A percentile compares a stretch with the other conserved stretches of the same genome.
phyloP scores from a whole-genome alignment of 1,140 invertebrate genomes.

The Drosophila trapezifrons region DNA sequence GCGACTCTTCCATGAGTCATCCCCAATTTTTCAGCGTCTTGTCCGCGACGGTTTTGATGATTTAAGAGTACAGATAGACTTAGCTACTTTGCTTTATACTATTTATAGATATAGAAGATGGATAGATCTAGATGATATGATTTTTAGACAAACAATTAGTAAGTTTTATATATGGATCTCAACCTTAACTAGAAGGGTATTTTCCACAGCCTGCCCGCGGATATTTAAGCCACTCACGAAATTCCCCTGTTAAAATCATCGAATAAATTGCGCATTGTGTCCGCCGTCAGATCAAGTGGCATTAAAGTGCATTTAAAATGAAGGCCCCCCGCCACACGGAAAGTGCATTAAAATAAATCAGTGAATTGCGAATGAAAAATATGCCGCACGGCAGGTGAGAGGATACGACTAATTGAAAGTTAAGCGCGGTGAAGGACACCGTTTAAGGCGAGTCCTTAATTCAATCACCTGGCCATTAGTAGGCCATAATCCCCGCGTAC shows the following conservation, averaged over 20 bases:
- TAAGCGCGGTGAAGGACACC: constrained; percentile 24
- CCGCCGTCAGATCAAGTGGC: constrained; percentile 61
- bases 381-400: not conserved
- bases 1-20: too few relatives aligned
- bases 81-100: too few relatives aligned
- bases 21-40: too few relatives aligned
- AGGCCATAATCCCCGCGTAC: constrained; percentile 23
- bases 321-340: constrained; percentile 34
- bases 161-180: too few relatives aligned
- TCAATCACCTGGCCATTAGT: constrained; percentile 38
- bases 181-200: too few relatives aligned
- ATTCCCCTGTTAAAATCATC: constrained; percentile 16
- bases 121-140: too few relatives aligned
- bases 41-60: too few relatives aligned
- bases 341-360: constrained; percentile 74
- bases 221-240: constrained; percentile 10
- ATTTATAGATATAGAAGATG: too few relatives aligned
- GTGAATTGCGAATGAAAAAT: constrained; percentile 1
- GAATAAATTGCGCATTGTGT: constrained; percentile 54
- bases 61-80: too few relatives aligned
- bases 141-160: too few relatives aligned
- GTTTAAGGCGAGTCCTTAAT: constrained; percentile 32
- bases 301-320: constrained; percentile 71
- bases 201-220: not conserved
- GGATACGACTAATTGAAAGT: constrained; percentile 40